Evolutionary conservation across 1,140 invertebrate genomes (phyloP), one percentile per base, ranked within the genome.

Genomic region (Drosophila hydei): DNA sequence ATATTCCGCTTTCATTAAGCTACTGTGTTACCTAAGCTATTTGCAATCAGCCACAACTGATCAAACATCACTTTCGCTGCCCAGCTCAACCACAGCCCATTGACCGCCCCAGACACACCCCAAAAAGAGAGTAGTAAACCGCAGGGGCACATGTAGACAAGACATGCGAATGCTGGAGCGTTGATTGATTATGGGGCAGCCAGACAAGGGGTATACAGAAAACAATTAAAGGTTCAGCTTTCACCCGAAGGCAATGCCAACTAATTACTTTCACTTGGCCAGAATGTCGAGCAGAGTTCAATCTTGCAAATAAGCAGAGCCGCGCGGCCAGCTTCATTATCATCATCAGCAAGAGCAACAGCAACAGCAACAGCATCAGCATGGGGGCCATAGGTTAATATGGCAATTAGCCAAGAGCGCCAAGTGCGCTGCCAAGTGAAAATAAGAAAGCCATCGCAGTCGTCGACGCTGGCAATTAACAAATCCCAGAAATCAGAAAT

Each of bases 211-310:
- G 19, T 16, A 40, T 14, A 62, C 30, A 33, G 30, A 67, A 76
- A 54, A 76, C 80, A 84, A 84, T 84, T 84, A 79, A 85, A 84
- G 72, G 69, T 78, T 65, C 74, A 72, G 81, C 81, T 85, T 85
- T 85, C 81, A 85, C 81, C 77, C 81, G 59, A 42, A 51, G 69
- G 74, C 77, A 68, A 71, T 23, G 60, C 55, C 52, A 71, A 69
- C 77, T 87, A 85, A 87, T 87, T 87, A 85, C 81, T 87, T 87
- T 87, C 81, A 87, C 81, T 87, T 84, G 73, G 60, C 64, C 67
- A 64, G 77, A 36, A 63, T 51, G 51, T 69, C 72, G 77, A 69
- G 79, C 77, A 78, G 76, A 75, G 61, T 65, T 60, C 70, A 75
- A 79, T 74, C 56, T 83, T 72, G 79, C 79, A 79, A 79, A 85